Evolutionary conservation across 2,797 vertebrate species (phyloP).

Genomic region (Phalloptychus januarius): DNA sequence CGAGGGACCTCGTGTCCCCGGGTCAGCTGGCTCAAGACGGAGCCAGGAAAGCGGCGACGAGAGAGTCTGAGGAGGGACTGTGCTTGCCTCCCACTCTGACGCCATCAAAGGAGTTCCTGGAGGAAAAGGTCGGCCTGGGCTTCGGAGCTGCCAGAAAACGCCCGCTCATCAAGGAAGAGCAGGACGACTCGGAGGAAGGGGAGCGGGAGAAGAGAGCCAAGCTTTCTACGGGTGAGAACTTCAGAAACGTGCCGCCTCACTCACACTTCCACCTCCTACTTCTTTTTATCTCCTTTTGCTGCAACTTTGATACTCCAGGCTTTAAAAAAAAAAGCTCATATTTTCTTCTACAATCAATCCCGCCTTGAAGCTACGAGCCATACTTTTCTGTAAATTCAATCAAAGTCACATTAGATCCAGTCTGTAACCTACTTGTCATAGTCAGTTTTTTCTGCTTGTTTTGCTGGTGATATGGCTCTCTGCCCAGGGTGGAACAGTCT

Average conservation of each 20-base stretch:
- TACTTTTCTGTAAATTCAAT: background rate
- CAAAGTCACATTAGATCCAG: background rate
- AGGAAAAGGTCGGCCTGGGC: slow-evolving; percentile 70
- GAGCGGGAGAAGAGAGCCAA: slow-evolving; percentile 85
- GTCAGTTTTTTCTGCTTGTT: background rate
- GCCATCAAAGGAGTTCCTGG: slow-evolving; percentile 67
- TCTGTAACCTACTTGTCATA: background rate
- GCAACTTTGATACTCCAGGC: slow-evolving; percentile 27
- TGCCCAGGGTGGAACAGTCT: background rate
- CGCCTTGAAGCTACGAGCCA: slow-evolving; percentile 54
- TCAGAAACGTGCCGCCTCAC: background rate
- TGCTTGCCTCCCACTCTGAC: slow-evolving; percentile 62
- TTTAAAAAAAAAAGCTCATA: slow-evolving; percentile 20
- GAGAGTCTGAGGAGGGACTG: slow-evolving; percentile 55
- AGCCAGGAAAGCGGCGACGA: slow-evolving; percentile 36
- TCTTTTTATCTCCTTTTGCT: slow-evolving; percentile 16
- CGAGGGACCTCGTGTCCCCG: slow-evolving; percentile 54
- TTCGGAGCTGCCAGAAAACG: slow-evolving; percentile 84
- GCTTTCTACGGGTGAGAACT: slow-evolving; percentile 64
- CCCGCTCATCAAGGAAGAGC: slow-evolving; percentile 74
- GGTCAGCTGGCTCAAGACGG: slow-evolving; percentile 50
- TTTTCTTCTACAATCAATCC: slow-evolving; percentile 68
- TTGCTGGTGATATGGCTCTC: background rate
- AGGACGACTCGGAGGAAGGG: slow-evolving; percentile 70
- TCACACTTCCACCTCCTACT: background rate